Base-by-base conservation (phyloP, 2,888 invertebrate species). In the Fragum sueziense region DNA sequence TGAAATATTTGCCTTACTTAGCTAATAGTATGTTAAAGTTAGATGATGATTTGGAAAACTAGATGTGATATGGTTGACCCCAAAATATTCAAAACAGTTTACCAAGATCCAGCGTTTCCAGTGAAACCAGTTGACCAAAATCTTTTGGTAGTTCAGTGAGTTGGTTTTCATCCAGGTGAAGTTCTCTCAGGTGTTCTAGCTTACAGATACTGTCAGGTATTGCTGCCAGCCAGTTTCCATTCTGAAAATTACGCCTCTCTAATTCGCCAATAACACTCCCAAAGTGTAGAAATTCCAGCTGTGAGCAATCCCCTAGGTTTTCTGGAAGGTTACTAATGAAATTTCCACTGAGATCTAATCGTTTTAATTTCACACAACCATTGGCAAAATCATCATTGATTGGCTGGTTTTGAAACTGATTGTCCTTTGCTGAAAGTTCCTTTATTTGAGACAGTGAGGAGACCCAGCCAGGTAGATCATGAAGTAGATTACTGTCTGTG, bases 101-200 rank as follows among this genome's bases (percentile, higher is more conserved):
- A 92, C 91, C 91, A 52, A 92, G 67, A 78, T 91, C 90, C 4
- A 92, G 52, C 37, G 82, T 87, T 74, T 91, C 90, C 57, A 92
- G 71, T 41, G 84, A 82, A 3, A 83, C 72, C 3, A 92, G 86
- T 41, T 84, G 76, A 31, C 92, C 92, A 84, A 92, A 87, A 65
- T 89, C 82, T 29, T 84, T 78, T 9, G 92, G 92, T 25, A 92
- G 75, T 59, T 85, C 85, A 54, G 47, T 54, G 6, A 92, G 41
- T 68, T 88, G 89, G 70, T 92, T 92, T 80, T 92, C 91, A 82
- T 91, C 91, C 17, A 91, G 61, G 59, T 87, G 81, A 0, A 90
- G 77, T 54, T 86, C 84, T 47, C 70, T 86, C 22, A 92, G 81
- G 22, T 80, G 80, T 1, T n/a, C 70, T 69, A 92, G 80, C 31